A percentile compares a stretch with the other conserved stretches of the same genome.
phyloP scores from a whole-genome alignment of 2,797 vertebrate species.

The Cossypha dichroa region DNA sequence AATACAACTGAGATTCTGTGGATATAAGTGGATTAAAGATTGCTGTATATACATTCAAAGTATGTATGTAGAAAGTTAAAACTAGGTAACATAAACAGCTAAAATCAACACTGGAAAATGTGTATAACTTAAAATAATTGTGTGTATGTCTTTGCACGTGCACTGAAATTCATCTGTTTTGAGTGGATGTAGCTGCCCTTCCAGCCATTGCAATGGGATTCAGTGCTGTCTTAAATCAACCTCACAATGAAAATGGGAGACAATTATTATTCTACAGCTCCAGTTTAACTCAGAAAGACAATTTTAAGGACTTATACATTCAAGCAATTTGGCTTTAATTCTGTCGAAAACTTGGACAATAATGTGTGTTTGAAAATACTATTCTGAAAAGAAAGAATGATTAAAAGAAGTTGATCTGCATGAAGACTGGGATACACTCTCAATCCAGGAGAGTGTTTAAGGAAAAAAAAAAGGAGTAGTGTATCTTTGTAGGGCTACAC shows the following conservation, averaged over 20 bases:
- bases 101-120: not conserved
- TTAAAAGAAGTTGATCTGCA: not conserved
- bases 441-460: not conserved
- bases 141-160: not conserved
- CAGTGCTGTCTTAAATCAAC: not conserved
- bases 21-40: not conserved
- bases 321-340: not conserved
- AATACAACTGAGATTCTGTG: not conserved
- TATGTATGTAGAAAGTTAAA: not conserved
- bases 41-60: not conserved
- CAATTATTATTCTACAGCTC: not conserved
- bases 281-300: not conserved
- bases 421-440: not conserved
- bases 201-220: not conserved
- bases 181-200: not conserved
- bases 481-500: not conserved
- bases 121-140: not conserved
- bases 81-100: not conserved
- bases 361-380: not conserved
- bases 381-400: not conserved
- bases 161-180: not conserved
- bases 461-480: not conserved
- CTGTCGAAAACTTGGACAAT: not conserved
- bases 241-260: accelerated
- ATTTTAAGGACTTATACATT: not conserved